Conservation (phyloP, 2,113 vertebrate genomes). For the Chaetops frenatus region DNA sequence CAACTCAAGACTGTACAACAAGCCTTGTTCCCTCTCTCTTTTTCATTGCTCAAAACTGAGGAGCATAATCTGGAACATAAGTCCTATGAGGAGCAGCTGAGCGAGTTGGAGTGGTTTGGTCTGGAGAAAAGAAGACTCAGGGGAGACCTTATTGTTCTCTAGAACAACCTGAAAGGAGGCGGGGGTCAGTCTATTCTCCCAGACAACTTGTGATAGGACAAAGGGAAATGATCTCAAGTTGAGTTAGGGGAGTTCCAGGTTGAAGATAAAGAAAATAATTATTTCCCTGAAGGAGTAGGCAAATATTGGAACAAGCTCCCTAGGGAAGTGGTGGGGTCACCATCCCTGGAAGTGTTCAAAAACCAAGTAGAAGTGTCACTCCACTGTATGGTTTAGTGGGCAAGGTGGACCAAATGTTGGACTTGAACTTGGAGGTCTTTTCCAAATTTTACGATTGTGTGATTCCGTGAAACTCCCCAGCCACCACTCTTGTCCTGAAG, state of each 20-base stretch:
- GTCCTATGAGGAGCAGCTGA: background rate
- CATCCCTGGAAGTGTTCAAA: background rate
- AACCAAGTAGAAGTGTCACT: background rate
- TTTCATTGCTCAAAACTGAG: background rate
- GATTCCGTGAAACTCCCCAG: background rate
- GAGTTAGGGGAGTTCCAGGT: background rate
- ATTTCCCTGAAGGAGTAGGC: background rate
- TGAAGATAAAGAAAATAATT: background rate
- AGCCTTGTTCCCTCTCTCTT: background rate
- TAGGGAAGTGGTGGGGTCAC: background rate
- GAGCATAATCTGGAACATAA: background rate
- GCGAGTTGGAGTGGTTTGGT: background rate
- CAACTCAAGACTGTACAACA: too few relatives aligned
- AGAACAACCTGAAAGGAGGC: background rate
- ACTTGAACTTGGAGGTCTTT: background rate
- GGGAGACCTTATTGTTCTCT: background rate
- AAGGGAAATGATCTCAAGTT: background rate
- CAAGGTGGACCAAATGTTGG: background rate
- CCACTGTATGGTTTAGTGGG: background rate
- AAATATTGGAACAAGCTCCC: background rate
- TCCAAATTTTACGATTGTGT: background rate
- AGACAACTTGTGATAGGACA: background rate
- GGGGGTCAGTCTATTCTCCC: background rate
- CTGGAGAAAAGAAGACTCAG: background rate
- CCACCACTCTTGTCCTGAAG: background rate